Conservation (phyloP, 2,113 vertebrate genomes). For the Gymnorhina tibicen region DNA sequence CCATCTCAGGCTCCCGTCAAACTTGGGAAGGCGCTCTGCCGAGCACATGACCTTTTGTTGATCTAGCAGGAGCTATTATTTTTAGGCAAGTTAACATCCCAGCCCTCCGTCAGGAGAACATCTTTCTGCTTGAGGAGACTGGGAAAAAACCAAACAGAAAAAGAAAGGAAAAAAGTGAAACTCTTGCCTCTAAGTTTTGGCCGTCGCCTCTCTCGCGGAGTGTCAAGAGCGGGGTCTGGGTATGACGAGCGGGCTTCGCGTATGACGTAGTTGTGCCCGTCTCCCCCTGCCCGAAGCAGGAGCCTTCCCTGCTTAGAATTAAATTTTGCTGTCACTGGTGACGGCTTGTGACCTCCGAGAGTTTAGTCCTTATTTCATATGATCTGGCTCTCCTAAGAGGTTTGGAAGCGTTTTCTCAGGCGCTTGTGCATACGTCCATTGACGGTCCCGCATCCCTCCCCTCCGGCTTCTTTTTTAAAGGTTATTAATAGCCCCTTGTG, state of each 20-base stretch:
- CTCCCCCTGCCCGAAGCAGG: background rate
- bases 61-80: slow-evolving; percentile 46
- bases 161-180: background rate
- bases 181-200: slow-evolving; percentile 42
- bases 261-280: background rate
- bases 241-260: background rate
- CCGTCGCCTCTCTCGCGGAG: background rate
- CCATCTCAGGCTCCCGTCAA: slow-evolving; percentile 59
- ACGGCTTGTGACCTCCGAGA: background rate
- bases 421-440: background rate
- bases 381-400: slow-evolving; percentile 3
- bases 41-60: slow-evolving; percentile 76
- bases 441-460: slow-evolving; percentile 48
- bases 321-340: slow-evolving; percentile 49
- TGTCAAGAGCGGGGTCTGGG: slow-evolving; percentile 50
- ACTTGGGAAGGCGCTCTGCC: slow-evolving; percentile 69
- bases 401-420: slow-evolving; percentile 8
- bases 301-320: slow-evolving; percentile 21
- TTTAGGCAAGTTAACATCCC: slow-evolving; percentile 57
- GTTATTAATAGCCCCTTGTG: slow-evolving; percentile 72
- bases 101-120: slow-evolving; percentile 10
- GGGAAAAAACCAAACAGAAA: no score
- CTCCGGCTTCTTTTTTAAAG: slow-evolving; percentile 47
- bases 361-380: background rate
- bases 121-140: background rate